Percentiles rank a stretch among this genome's conserved stretches.
phyloP scores from a whole-genome alignment of 2,888 invertebrate genomes.

The Globia sparganii region DNA sequence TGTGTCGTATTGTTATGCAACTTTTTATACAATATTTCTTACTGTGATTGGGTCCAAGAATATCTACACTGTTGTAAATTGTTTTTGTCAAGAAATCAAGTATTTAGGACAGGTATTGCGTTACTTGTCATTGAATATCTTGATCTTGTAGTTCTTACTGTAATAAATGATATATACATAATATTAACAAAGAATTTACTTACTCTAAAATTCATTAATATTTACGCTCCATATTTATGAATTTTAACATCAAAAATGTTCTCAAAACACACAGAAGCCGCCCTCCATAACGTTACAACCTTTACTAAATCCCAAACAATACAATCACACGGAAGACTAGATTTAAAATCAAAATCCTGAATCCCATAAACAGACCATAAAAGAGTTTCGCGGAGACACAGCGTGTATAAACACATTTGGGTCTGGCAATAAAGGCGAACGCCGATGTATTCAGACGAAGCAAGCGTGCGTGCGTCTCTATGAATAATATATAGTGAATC shows the following conservation, averaged over 20 bases:
- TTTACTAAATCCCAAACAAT: slow-evolving; percentile 1
- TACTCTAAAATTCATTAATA: not conserved
- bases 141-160: not conserved
- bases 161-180: not conserved
- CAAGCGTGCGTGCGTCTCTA: slow-evolving; percentile 62
- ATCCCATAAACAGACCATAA: slow-evolving; percentile 64
- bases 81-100: not conserved
- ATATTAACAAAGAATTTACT: not conserved
- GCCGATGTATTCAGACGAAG: slow-evolving; percentile 62
- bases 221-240: not conserved
- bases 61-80: not conserved
- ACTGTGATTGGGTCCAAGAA: slow-evolving; percentile 22
- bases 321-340: slow-evolving; percentile 17
- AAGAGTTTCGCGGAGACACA: slow-evolving; percentile 62
- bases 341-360: slow-evolving; percentile 62
- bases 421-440: slow-evolving; percentile 63
- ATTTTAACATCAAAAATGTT: not conserved
- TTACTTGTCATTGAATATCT: not conserved
- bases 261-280: not conserved
- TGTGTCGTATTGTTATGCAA: slow-evolving; percentile 30
- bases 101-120: not conserved
- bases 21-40: slow-evolving; percentile 31
- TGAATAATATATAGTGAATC: slow-evolving; percentile 68
- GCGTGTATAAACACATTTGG: slow-evolving; percentile 68
- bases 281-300: too few relatives aligned